Evolutionary conservation across 2,888 invertebrate species (phyloP).

Genomic region (Drosophila phalerata): DNA sequence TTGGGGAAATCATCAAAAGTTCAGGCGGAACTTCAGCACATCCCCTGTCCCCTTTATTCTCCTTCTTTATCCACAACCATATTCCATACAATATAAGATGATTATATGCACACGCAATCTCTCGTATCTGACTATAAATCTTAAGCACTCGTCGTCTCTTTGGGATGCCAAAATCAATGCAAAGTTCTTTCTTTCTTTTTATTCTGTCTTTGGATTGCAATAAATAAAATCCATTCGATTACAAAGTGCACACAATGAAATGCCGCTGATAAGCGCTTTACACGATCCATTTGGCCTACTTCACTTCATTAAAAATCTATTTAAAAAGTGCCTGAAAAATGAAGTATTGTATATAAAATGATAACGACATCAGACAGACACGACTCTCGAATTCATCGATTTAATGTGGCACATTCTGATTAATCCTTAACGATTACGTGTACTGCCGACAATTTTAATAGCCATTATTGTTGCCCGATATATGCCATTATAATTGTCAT

Average conservation of each 20-base stretch:
- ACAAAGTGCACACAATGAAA: conserved; percentile 73
- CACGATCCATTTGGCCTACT: conserved; percentile 74
- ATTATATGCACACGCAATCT: conserved; percentile 75
- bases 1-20: conserved; percentile 71
- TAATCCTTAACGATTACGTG: conserved; percentile 48
- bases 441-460: conserved; percentile 51
- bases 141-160: conserved; percentile 40
- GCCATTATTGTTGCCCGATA: conserved; percentile 32
- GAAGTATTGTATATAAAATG: conserved; percentile 14
- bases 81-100: conserved; percentile 56
- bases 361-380: conserved; percentile 44
- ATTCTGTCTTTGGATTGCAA: conserved; percentile 49
- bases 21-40: conserved; percentile 58
- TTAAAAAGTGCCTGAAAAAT: conserved; percentile 52
- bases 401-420: conserved; percentile 68
- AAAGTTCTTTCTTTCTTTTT: conserved; percentile 37
- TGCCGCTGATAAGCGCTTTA: conserved; percentile 65
- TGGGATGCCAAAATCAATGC: conserved; percentile 74
- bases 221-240: conserved; percentile 79
- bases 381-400: conserved; percentile 39
- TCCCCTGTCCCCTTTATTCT: neutral
- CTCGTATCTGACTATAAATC: conserved; percentile 69
- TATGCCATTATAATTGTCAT: conserved; percentile 41
- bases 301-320: conserved; percentile 80
- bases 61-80: neutral